Percentiles rank a stretch among this genome's conserved stretches.
phyloP scores from a whole-genome alignment of 1,140 invertebrate species.

The Diprion similis region DNA sequence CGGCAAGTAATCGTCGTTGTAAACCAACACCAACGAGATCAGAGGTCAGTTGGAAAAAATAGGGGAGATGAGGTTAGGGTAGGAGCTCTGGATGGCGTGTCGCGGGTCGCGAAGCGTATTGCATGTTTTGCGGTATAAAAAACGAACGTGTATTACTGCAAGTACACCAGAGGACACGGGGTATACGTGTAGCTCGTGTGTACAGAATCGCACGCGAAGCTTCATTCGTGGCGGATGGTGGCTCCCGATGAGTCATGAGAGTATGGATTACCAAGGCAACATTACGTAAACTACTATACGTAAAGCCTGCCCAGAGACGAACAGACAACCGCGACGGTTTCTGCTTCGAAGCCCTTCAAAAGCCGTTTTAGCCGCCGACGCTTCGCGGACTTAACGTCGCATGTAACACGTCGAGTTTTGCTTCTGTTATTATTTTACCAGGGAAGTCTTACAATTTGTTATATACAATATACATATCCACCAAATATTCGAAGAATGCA shows the following conservation, averaged over 20 bases:
- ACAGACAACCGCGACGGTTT: conserved; percentile 2
- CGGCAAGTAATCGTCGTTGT: no score
- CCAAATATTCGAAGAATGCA: background rate
- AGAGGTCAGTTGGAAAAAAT: no score
- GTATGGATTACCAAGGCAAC: conserved; percentile 1
- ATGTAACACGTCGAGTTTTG: no score
- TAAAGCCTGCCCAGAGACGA: background rate
- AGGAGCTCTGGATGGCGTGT: background rate
- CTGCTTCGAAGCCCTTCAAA: conserved; percentile 1
- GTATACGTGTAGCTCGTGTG: background rate
- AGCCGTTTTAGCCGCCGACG: background rate
- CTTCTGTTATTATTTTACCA: background rate
- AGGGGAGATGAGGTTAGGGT: background rate
- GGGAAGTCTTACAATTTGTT: background rate
- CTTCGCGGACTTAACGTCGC: no score
- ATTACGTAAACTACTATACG: conserved; percentile 7
- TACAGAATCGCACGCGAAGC: background rate
- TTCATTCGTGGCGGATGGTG: background rate
- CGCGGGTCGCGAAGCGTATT: background rate
- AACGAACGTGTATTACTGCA: background rate
- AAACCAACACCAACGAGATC: no score
- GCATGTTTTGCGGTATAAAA: background rate
- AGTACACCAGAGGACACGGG: background rate
- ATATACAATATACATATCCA: background rate
- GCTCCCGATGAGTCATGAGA: conserved; percentile 4